Conservation (phyloP, 2,888 invertebrate genomes). For the Idaea biselata region DNA sequence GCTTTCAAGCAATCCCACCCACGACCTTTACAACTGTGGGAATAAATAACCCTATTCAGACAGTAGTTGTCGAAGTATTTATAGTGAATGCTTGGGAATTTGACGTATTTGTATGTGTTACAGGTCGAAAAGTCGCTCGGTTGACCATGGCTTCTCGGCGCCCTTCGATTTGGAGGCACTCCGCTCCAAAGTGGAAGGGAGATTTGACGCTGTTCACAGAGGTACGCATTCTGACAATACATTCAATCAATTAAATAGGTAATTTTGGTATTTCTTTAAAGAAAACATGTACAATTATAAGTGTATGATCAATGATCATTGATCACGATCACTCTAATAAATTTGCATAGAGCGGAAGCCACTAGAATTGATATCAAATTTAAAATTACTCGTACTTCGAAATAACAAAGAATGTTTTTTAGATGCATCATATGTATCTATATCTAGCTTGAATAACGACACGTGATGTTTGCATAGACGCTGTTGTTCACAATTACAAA, state of each 20-base stretch:
- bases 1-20: conserved; percentile 15
- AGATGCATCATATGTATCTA: too few species aligned
- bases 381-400: too few species aligned
- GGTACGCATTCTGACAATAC: conserved; percentile 50
- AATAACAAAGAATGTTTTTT: too few species aligned
- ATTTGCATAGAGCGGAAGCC: too few species aligned
- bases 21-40: conserved; percentile 16
- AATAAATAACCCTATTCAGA: conserved; percentile 11
- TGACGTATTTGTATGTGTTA: conserved; percentile 42
- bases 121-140: conserved; percentile 95
- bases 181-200: conserved; percentile 92
- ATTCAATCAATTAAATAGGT: neutral
- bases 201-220: conserved; percentile 88
- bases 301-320: too few species aligned
- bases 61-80: neutral
- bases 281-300: neutral
- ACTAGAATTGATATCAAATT: too few species aligned
- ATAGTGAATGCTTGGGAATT: conserved; percentile 3
- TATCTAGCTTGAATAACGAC: neutral
- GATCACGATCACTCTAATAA: too few species aligned
- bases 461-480: neutral
- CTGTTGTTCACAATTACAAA: neutral
- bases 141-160: conserved; percentile 93
- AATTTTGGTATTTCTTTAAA: neutral
- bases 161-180: conserved; percentile 92